Conservation (phyloP, 2,797 vertebrate species). For the Carcharodon carcharias region DNA sequence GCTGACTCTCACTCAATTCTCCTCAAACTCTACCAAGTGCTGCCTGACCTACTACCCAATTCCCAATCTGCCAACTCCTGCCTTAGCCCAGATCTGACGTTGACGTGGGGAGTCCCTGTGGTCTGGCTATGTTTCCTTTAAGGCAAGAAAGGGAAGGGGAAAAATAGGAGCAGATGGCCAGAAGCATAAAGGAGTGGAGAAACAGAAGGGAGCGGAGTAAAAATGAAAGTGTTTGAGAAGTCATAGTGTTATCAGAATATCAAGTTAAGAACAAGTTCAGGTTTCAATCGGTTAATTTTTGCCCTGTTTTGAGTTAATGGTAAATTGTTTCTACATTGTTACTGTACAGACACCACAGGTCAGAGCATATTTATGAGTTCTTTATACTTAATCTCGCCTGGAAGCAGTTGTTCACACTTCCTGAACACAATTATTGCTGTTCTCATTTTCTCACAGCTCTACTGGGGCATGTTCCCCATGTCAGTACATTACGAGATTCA, state of each 20-base stretch:
- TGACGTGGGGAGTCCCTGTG: not conserved
- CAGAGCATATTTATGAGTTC: not conserved
- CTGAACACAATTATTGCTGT: constrained; percentile 26
- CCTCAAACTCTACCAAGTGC: not conserved
- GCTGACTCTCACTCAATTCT: not conserved
- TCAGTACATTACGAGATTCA: not conserved
- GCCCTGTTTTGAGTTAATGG: not conserved
- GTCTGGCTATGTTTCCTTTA: too few species aligned
- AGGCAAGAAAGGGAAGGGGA: not conserved
- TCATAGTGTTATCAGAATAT: not conserved
- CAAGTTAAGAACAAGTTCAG: not conserved
- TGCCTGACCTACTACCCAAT: not conserved
- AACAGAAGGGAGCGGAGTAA: not conserved
- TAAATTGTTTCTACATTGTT: not conserved
- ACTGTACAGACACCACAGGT: not conserved
- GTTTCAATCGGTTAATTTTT: not conserved
- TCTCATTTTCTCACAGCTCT: not conserved
- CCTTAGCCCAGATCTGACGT: not conserved
- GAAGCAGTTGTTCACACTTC: not conserved
- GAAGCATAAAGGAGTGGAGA: not conserved
- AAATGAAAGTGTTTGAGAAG: not conserved
- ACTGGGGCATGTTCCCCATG: not conserved
- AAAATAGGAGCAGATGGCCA: not conserved
- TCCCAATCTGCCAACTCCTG: not conserved
- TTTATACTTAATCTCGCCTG: not conserved